A percentile compares a stretch with the other conserved stretches of the same genome.
phyloP scores from a whole-genome alignment of 2,797 vertebrate species.

The Lagocephalus sceleratus region DNA sequence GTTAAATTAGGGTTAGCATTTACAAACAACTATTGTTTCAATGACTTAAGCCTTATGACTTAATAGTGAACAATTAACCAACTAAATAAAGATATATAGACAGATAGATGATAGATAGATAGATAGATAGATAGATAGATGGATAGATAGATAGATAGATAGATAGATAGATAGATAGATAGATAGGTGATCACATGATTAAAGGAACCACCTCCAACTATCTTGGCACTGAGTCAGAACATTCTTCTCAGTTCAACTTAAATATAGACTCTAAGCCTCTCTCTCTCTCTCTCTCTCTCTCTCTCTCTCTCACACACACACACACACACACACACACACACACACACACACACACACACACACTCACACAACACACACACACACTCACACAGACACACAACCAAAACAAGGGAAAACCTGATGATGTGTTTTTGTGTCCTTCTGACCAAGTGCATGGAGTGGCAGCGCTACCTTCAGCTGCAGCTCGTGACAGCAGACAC shows the following conservation, averaged over 20 bases:
- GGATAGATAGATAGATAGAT: not conserved
- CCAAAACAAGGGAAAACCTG: too few relatives aligned
- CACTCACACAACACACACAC: constrained; percentile 1
- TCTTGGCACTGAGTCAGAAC: constrained; percentile 55
- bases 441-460: too few relatives aligned
- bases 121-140: constrained; percentile 2
- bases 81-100: not conserved
- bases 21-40: too few relatives aligned
- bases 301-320: constrained; percentile 13
- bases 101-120: not conserved
- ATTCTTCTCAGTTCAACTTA: constrained; percentile 69
- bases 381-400: too few relatives aligned
- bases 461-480: too few relatives aligned
- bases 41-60: too few relatives aligned
- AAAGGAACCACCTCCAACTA: not conserved
- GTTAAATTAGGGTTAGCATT: too few relatives aligned
- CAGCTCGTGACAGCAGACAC: too few relatives aligned
- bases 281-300: too few relatives aligned
- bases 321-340: constrained; percentile 7
- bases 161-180: too few relatives aligned
- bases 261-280: constrained; percentile 65
- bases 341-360: constrained; percentile 5
- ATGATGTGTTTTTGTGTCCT: too few relatives aligned
- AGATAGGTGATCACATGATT: too few relatives aligned
- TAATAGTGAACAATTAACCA: not conserved